phyloP scores from a whole-genome alignment of 64 coral and sea anemone genomes.

The Montipora efflorescens region DNA sequence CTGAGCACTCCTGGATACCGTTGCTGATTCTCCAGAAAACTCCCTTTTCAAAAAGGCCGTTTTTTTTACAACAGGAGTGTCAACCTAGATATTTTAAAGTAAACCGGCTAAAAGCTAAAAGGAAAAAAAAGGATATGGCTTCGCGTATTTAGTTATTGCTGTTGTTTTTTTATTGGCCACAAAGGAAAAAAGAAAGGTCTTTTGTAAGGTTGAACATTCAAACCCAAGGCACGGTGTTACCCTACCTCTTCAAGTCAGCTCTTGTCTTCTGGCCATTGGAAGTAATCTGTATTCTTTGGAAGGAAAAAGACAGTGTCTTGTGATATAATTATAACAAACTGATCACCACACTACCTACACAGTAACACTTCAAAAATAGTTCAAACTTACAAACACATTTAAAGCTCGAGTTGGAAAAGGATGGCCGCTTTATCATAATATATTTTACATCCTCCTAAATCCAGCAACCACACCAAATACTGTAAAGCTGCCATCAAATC shows the following conservation, averaged over 20 bases:
- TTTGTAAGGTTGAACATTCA: not conserved
- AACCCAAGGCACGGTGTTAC: not conserved
- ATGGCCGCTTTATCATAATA: not conserved
- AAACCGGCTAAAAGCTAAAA: not conserved
- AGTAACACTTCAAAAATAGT: not conserved
- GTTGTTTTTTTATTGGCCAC: not conserved
- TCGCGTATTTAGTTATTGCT: not conserved
- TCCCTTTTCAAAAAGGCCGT: not conserved
- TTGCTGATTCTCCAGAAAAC: not conserved
- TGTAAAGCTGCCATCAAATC: not conserved
- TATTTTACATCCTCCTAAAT: not conserved
- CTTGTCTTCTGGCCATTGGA: not conserved
- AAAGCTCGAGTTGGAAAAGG: not conserved
- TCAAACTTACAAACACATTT: not conserved
- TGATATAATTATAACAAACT: not conserved
- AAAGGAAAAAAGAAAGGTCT: not conserved
- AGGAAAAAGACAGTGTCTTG: not conserved
- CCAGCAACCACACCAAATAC: not conserved
- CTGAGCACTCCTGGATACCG: not conserved
- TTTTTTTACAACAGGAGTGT: not conserved
- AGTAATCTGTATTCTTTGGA: not conserved
- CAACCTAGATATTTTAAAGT: not conserved
- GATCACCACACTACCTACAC: not conserved
- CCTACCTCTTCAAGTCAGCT: not conserved
- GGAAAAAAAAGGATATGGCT: not conserved